phyloP scores from a whole-genome alignment of 2,888 invertebrate species.

The Pegoplata infirma region DNA sequence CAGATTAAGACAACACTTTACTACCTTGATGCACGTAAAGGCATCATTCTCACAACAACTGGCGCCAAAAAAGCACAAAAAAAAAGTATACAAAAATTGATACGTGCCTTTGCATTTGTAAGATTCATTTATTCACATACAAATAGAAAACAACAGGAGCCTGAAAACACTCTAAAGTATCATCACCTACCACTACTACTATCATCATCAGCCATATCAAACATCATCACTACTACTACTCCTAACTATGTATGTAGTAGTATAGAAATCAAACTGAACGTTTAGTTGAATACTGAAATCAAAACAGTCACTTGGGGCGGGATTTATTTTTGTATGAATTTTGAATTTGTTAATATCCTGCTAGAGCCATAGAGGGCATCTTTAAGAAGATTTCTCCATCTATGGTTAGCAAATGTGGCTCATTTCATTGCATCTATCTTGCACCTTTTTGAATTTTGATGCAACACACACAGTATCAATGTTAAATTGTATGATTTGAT shows the following conservation, averaged over 20 bases:
- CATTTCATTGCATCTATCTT: not conserved
- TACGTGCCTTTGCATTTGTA: constrained; percentile 50
- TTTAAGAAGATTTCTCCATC: not conserved
- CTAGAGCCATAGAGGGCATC: constrained; percentile 1
- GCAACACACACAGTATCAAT: constrained; percentile 30
- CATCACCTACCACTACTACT: too few relatives aligned
- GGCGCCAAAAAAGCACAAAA: constrained; percentile 30
- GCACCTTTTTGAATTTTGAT: not conserved
- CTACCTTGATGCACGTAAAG: constrained; percentile 54
- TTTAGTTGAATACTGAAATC: constrained; percentile 38
- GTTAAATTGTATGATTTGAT: constrained; percentile 50
- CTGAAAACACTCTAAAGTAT: constrained; percentile 25
- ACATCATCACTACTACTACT: too few relatives aligned
- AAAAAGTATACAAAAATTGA: constrained; percentile 37
- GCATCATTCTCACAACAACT: constrained; percentile 26
- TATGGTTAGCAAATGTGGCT: constrained; percentile 16
- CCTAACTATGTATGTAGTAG: too few relatives aligned
- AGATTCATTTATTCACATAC: constrained; percentile 28
- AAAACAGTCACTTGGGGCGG: constrained; percentile 29
- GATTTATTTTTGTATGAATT: not conserved
- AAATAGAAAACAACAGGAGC: not conserved
- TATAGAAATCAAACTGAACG: constrained; percentile 16
- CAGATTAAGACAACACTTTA: constrained; percentile 24
- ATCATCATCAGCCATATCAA: constrained; percentile 12
- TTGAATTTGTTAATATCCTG: not conserved